A percentile compares a stretch with the other conserved stretches of the same genome.
Conservation (phyloP, 2,888 invertebrate species). For the Cosmorhoe ocellata region DNA sequence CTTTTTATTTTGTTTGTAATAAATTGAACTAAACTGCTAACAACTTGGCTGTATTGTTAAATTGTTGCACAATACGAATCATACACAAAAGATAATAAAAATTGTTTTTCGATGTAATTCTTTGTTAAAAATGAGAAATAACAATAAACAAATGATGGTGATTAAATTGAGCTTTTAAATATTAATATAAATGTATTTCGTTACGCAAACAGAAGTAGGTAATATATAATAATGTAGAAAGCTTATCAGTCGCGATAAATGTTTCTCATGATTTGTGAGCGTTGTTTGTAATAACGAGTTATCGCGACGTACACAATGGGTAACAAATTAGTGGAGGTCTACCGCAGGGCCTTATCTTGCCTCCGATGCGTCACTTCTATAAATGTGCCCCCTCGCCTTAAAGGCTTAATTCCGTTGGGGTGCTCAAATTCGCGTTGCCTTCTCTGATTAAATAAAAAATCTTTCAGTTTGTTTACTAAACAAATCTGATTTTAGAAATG, state of each 20-base stretch:
- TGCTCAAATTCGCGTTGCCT: conserved; percentile 34
- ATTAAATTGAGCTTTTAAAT: too few species aligned
- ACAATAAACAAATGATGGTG: too few species aligned
- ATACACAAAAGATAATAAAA: too few species aligned
- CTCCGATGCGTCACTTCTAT: conserved; percentile 44
- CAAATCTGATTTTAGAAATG: conserved; percentile 6
- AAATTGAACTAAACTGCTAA: conserved; percentile 15
- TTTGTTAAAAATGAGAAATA: too few species aligned
- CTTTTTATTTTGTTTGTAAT: conserved; percentile 13
- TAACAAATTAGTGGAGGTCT: conserved; percentile 68
- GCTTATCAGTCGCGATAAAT: conserved; percentile 28
- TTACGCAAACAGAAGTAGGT: conserved; percentile 24
- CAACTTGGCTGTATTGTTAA: conserved; percentile 2
- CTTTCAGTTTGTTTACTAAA: conserved; percentile 21
- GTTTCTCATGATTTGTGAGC: conserved; percentile 41
- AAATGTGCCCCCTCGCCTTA: conserved; percentile 45
- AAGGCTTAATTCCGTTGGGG: conserved; percentile 51
- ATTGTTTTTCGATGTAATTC: too few species aligned
- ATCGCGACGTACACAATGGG: conserved; percentile 65
- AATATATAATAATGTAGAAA: conserved; percentile 33
- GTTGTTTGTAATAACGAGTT: conserved; percentile 50
- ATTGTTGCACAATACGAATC: neutral
- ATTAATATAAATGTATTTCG: neutral
- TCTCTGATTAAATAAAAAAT: conserved; percentile 24
- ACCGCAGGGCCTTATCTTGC: conserved; percentile 54